These are phyloP conservation scores for Apotomis turbidana DNA, from an alignment of 2,888 invertebrate genomes.

Conservation along the genomic window DNA sequence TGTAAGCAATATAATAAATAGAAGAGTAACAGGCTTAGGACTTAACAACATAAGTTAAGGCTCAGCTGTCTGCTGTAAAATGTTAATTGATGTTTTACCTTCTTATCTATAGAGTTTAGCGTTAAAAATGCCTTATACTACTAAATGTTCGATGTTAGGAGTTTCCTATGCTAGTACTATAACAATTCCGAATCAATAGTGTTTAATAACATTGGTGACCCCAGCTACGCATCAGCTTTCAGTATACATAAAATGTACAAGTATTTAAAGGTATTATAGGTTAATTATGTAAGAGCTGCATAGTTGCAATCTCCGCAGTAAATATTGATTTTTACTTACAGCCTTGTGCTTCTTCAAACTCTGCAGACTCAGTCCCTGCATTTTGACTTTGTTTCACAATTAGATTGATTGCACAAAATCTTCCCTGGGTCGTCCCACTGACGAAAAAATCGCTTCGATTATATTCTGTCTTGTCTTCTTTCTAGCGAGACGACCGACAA, in stretches of 20 bases:
- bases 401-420: constrained; percentile 23
- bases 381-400: constrained; percentile 62
- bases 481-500: constrained; percentile 12
- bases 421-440: constrained; percentile 24
- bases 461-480: background rate
- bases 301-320: constrained; percentile 43
- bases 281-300: constrained; percentile 77
- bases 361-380: constrained; percentile 88
- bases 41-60: background rate
- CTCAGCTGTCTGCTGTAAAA: background rate
- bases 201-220: constrained; percentile 32
- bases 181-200: background rate
- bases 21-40: no score
- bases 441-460: constrained; percentile 21
- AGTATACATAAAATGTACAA: constrained; percentile 36
- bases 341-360: constrained; percentile 91
- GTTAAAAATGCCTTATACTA: background rate
- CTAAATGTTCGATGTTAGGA: no score
- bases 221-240: constrained; percentile 35
- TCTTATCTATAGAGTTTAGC: constrained; percentile 7
- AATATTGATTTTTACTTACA: constrained; percentile 80
- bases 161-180: background rate
- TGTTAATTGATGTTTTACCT: constrained; percentile 9
- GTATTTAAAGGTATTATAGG: constrained; percentile 55
- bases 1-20: no score